These are phyloP conservation scores for Cyprinodon tularosa DNA, from an alignment of 2,113 vertebrate genomes.

Conservation along the genomic window DNA sequence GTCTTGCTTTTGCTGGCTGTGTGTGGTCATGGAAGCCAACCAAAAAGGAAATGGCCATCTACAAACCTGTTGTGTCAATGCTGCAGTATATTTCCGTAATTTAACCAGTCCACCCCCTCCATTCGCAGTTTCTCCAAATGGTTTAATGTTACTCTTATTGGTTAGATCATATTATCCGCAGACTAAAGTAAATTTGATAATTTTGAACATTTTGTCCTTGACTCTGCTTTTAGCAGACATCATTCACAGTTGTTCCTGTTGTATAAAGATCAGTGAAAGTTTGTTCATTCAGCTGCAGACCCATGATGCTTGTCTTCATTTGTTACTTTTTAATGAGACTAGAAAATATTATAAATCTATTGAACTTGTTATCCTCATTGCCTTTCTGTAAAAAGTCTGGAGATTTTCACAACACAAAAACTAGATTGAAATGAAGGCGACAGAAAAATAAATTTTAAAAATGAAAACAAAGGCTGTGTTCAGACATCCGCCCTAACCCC, in stretches of 20 bases:
- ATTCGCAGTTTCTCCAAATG: conserved; percentile 4
- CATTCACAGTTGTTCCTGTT: neutral
- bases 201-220: conserved; percentile 35
- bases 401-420: too few relatives aligned
- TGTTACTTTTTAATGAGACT: neutral
- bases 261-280: neutral
- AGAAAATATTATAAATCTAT: conserved; percentile 39
- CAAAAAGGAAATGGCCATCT: conserved; percentile 33
- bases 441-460: neutral
- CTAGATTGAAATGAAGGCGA: too few relatives aligned
- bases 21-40: conserved; percentile 1
- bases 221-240: conserved; percentile 18
- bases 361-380: conserved; percentile 27
- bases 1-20: conserved; percentile 3
- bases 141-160: conserved; percentile 45
- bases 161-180: conserved; percentile 40
- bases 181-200: conserved; percentile 37
- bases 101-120: neutral
- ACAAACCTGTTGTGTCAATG: conserved; percentile 8
- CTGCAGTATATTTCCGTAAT: neutral
- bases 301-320: neutral
- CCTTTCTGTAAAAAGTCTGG: too few relatives aligned
- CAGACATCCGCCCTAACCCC: too few relatives aligned
- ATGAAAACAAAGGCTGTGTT: too few relatives aligned
- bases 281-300: neutral